Evolutionary conservation across 2,797 vertebrate species (phyloP).

Genomic region (Pelochelys cantorii): DNA sequence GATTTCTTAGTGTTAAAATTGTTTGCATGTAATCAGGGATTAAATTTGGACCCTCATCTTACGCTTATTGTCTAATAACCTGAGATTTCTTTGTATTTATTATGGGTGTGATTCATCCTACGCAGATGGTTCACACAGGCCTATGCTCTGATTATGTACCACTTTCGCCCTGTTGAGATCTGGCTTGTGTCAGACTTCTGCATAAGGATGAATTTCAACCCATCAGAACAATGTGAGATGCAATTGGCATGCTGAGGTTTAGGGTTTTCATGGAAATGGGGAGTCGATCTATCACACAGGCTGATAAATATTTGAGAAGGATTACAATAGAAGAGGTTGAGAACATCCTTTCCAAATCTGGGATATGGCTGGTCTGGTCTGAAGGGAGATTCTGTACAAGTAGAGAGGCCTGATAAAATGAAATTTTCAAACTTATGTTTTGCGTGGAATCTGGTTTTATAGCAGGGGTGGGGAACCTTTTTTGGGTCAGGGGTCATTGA

Average conservation of each 20-base stretch:
- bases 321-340: slow-evolving; percentile 28
- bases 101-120: background rate
- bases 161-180: background rate
- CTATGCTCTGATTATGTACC: background rate
- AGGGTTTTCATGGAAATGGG: background rate
- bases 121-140: slow-evolving; percentile 10
- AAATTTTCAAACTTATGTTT: slow-evolving; percentile 13
- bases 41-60: background rate
- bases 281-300: slow-evolving; percentile 20
- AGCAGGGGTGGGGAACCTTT: background rate
- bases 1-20: background rate
- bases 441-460: background rate
- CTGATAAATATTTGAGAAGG: slow-evolving; percentile 21
- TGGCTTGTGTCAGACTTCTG: background rate
- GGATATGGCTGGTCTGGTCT: background rate
- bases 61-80: background rate
- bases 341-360: slow-evolving; percentile 31
- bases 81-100: background rate
- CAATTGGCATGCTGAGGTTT: slow-evolving; percentile 48
- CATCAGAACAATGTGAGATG: background rate
- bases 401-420: background rate
- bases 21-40: background rate
- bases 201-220: slow-evolving; percentile 7
- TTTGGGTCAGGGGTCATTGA: too few species aligned
- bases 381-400: background rate